phyloP scores from a whole-genome alignment of 1,140 invertebrate species.

The Drosophila tristis region DNA sequence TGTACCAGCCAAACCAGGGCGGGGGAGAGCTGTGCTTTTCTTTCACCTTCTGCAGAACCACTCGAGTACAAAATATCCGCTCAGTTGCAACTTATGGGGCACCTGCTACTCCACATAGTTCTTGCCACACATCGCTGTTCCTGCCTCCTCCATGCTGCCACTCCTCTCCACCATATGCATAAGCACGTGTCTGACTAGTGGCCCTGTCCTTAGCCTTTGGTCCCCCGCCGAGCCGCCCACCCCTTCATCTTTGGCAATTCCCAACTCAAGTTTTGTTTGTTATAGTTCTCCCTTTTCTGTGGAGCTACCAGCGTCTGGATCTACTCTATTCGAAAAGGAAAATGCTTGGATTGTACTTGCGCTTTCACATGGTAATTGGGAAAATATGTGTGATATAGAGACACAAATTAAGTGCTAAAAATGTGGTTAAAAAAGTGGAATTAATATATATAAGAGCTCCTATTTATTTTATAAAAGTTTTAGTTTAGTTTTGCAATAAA shows the following conservation, averaged over 20 bases:
- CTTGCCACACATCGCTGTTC: background rate
- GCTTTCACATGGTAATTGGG: no score
- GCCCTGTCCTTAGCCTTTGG: constrained; percentile 33
- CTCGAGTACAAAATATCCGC: constrained; percentile 72
- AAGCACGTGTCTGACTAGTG: constrained; percentile 54
- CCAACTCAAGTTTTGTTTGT: constrained; percentile 3
- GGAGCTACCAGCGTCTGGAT: background rate
- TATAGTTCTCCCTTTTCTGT: background rate
- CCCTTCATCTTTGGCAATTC: constrained; percentile 8
- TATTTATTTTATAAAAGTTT: background rate
- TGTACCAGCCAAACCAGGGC: no score
- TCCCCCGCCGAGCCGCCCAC: constrained; percentile 1
- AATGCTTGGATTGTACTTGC: no score
- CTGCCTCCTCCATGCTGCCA: constrained; percentile 2
- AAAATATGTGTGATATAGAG: no score
- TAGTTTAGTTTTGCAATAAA: no score
- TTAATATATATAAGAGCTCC: background rate
- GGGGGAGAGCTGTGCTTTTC: background rate
- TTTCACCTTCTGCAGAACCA: constrained; percentile 43
- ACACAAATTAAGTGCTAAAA: no score
- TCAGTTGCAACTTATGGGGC: constrained; percentile 71
- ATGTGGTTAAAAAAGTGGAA: no score
- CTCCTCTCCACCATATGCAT: constrained; percentile 56
- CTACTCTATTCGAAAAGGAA: background rate
- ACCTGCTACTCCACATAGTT: constrained; percentile 17